phyloP scores from a whole-genome alignment of 2,888 invertebrate genomes.

The Iselma pallidipennis region DNA sequence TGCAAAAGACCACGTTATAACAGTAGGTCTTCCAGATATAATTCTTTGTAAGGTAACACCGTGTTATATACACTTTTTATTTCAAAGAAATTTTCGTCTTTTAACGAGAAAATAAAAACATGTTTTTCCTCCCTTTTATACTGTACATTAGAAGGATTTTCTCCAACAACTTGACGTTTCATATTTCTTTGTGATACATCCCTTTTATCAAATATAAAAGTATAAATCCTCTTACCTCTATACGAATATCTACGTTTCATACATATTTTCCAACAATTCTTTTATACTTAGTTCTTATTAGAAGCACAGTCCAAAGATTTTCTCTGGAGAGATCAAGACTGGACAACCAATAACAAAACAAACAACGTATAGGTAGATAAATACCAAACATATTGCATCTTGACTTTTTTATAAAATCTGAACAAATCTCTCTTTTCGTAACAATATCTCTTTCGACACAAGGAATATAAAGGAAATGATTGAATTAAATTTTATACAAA shows the following conservation, averaged over 20 bases:
- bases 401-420: slow-evolving; percentile 1
- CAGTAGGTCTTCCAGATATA: too few relatives aligned
- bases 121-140: background rate
- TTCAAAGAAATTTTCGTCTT: background rate
- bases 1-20: too few relatives aligned
- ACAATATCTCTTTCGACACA: background rate
- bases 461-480: background rate
- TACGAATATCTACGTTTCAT: background rate
- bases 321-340: background rate
- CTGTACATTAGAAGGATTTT: background rate
- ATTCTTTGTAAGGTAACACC: too few relatives aligned
- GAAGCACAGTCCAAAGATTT: background rate
- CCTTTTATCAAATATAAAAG: slow-evolving; percentile 19
- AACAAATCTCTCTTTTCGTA: background rate
- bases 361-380: too few relatives aligned
- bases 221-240: slow-evolving; percentile 21
- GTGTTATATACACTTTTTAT: too few relatives aligned
- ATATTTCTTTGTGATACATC: slow-evolving; percentile 21
- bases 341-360: background rate
- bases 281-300: background rate
- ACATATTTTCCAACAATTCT: background rate
- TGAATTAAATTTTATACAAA: slow-evolving; percentile 24
- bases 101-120: background rate
- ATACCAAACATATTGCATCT: background rate
- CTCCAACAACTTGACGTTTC: slow-evolving; percentile 16